Base-by-base conservation (phyloP, 2,113 vertebrate genomes). In the Melozone crissalis region DNA sequence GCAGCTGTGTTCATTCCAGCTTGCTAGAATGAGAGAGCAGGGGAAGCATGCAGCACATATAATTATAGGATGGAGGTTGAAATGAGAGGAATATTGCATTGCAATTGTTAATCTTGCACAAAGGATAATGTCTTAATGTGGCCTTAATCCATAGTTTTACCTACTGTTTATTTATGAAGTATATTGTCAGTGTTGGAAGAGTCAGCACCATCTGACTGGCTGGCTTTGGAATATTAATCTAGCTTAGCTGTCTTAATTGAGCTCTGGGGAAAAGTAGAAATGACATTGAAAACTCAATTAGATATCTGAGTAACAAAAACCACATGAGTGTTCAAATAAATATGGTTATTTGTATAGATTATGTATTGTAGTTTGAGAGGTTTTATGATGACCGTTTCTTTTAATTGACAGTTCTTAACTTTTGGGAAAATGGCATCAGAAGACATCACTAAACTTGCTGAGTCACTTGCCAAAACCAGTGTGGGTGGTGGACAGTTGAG, bases 401-500 rank as follows among this genome's bases (percentile, higher is more conserved):
- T 76, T 62, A 61, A 65, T 87, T 88, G 43, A 37, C 84, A 93
- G 90, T 35, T 69, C 41, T 66, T 55, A 72, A 79, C 84, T 62
- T 72, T 71, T 47, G 67, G 43, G 41, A 35, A 95, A 31, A 99
- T 99, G 99, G 99, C 99, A n/a, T 98, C 99, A 19, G 99, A 99
- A 93, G 98, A 98, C 94, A 99, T 99, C 76, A 94, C 98, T 17
- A 98, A 99, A 93, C 96, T 99, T 90, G 98, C 98, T 0, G 98
- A 99, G 87, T 99, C 98, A 3, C 98, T 99, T 95, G 99, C 99
- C 93, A 99, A 98, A 97, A 98, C 99, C n/a, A 98, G 98, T 94
- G 99, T 99, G 46, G 98, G 97, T 2, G 99, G 98, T 4, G 98
- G 98, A 91, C 99, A 99, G 95, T 96, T 99, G 94, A 99, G 99